Percentiles rank a stretch among this genome's conserved stretches.
phyloP scores from a whole-genome alignment of 2,888 invertebrate genomes.

The Nasonia oneida region DNA sequence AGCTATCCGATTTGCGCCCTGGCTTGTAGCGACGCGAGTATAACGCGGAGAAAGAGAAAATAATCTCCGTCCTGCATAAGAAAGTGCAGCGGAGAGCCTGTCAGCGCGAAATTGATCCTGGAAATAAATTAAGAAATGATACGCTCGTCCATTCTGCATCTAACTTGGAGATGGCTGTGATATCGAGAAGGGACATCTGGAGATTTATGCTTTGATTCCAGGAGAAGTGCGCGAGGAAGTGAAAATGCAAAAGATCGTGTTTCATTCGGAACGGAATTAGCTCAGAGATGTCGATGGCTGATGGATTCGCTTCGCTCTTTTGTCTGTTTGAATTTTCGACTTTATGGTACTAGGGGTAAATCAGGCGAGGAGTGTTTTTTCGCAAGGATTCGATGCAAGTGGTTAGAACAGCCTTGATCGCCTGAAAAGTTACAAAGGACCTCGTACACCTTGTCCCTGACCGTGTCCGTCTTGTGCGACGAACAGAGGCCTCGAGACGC shows the following conservation, averaged over 20 bases:
- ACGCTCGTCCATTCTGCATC: background rate
- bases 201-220: constrained; percentile 49
- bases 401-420: no score
- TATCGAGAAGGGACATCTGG: constrained; percentile 16
- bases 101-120: constrained; percentile 37
- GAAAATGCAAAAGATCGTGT: background rate
- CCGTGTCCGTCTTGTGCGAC: background rate
- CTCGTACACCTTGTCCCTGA: background rate
- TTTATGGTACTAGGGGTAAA: background rate
- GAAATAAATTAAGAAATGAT: constrained; percentile 26
- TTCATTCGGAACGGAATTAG: constrained; percentile 11
- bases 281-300: background rate
- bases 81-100: constrained; percentile 18
- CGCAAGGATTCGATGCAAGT: no score
- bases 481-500: background rate
- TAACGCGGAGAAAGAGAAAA: background rate
- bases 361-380: no score
- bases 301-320: background rate
- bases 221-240: constrained; percentile 16
- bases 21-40: background rate
- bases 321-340: background rate
- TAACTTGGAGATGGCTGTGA: background rate
- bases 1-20: constrained; percentile 32
- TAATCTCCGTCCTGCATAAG: background rate
- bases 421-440: no score